These are phyloP conservation scores for Dryobota labecula DNA, from an alignment of 2,888 invertebrate species.

Conservation along the genomic window DNA sequence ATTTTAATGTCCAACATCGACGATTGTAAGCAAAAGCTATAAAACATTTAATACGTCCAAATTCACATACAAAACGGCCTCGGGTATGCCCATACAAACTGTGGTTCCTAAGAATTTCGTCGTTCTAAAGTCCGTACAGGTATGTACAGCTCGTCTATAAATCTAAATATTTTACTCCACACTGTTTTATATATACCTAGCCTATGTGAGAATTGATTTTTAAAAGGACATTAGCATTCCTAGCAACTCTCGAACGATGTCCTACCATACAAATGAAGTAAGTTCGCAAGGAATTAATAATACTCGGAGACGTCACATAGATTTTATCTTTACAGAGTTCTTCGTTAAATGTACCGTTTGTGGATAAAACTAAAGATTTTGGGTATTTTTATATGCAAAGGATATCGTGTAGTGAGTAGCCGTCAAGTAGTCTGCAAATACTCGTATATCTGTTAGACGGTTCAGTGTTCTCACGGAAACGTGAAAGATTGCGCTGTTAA, in stretches of 20 bases:
- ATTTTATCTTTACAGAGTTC: slow-evolving; percentile 46
- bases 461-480: slow-evolving; percentile 40
- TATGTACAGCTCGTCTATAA: slow-evolving; percentile 49
- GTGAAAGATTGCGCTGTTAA: slow-evolving; percentile 39
- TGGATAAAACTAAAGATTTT: slow-evolving; percentile 24
- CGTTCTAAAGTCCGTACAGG: slow-evolving; percentile 35
- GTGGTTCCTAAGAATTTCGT: slow-evolving; percentile 46
- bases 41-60: slow-evolving; percentile 50
- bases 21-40: slow-evolving; percentile 45
- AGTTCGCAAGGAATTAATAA: slow-evolving; percentile 34
- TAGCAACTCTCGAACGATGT: slow-evolving; percentile 37
- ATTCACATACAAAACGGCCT: slow-evolving; percentile 42
- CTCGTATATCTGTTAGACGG: slow-evolving; percentile 22
- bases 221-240: slow-evolving; percentile 67
- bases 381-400: slow-evolving; percentile 38
- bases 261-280: slow-evolving; percentile 64
- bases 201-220: slow-evolving; percentile 64
- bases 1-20: slow-evolving; percentile 42
- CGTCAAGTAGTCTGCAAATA: slow-evolving; percentile 48
- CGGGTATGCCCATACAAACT: slow-evolving; percentile 34
- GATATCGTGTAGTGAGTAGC: slow-evolving; percentile 10
- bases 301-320: slow-evolving; percentile 29
- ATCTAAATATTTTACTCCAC: slow-evolving; percentile 47
- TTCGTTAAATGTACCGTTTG: slow-evolving; percentile 40
- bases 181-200: slow-evolving; percentile 34